Conservation (phyloP, 2,888 invertebrate species). For the Lepetodrilus schrolli region DNA sequence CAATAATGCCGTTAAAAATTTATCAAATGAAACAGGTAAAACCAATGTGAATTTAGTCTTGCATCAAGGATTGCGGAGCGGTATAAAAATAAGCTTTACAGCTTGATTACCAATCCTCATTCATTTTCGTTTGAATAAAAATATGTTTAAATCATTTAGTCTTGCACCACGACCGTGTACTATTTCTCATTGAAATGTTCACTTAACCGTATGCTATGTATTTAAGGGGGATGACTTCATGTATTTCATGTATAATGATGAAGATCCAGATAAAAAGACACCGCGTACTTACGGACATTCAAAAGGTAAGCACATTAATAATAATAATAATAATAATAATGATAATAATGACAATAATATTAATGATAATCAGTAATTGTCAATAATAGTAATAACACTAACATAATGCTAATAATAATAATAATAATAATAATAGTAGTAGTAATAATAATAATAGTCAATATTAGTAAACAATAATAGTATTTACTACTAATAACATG, state of each 20-base stretch:
- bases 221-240: conserved; percentile 44
- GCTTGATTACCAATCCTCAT: too few species aligned
- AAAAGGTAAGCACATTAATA: conserved; percentile 80
- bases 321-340: not conserved
- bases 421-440: not conserved
- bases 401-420: conserved; percentile 90
- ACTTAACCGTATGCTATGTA: too few species aligned
- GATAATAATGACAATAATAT: not conserved
- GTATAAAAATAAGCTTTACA: too few species aligned
- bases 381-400: too few species aligned
- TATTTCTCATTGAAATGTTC: too few species aligned
- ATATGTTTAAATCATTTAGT: too few species aligned
- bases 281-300: conserved; percentile 85
- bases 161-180: too few species aligned
- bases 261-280: conserved; percentile 82
- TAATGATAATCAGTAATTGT: too few species aligned
- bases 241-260: conserved; percentile 89
- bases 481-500: not conserved
- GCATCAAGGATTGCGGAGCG: too few species aligned
- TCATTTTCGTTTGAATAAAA: too few species aligned
- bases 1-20: conserved; percentile 69
- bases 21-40: too few species aligned
- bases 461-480: not conserved
- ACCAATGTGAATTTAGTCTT: too few species aligned
- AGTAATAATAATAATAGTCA: not conserved